Evolutionary conservation across 1,140 invertebrate species (phyloP).

Genomic region (Papilio aristodemus): DNA sequence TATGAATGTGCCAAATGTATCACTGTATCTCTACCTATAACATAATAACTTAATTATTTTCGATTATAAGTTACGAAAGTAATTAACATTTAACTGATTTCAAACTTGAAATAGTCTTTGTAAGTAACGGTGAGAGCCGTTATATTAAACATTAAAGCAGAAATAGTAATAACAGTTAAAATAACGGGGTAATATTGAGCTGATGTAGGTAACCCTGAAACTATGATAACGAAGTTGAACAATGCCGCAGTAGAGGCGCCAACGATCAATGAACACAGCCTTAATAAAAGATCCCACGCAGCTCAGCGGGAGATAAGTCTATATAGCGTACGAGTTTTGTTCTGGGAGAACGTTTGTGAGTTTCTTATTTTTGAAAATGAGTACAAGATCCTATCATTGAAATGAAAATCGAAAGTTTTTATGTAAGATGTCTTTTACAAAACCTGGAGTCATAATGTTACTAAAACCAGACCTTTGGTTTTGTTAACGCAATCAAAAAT

Average conservation of each 20-base stretch:
- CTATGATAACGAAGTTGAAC: slow-evolving; percentile 24
- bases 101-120: background rate
- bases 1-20: no score
- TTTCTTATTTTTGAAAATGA: background rate
- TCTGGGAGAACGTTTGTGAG: background rate
- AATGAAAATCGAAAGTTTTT: no score
- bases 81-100: slow-evolving; percentile 2
- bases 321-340: background rate
- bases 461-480: no score
- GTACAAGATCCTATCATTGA: background rate
- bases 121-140: background rate
- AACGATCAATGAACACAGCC: slow-evolving; percentile 1
- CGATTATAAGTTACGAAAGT: background rate
- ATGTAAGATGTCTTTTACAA: no score
- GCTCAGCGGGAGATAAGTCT: slow-evolving; percentile 5
- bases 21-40: no score
- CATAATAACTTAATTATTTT: background rate
- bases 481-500: no score
- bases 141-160: slow-evolving; percentile 16
- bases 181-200: slow-evolving; percentile 12
- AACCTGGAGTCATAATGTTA: no score
- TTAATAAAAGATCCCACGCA: background rate
- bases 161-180: slow-evolving; percentile 24
- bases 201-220: background rate
- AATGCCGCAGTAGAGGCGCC: background rate